These are phyloP conservation scores for Hypena proboscidalis DNA, from an alignment of 2,888 invertebrate genomes.

Conservation along the genomic window DNA sequence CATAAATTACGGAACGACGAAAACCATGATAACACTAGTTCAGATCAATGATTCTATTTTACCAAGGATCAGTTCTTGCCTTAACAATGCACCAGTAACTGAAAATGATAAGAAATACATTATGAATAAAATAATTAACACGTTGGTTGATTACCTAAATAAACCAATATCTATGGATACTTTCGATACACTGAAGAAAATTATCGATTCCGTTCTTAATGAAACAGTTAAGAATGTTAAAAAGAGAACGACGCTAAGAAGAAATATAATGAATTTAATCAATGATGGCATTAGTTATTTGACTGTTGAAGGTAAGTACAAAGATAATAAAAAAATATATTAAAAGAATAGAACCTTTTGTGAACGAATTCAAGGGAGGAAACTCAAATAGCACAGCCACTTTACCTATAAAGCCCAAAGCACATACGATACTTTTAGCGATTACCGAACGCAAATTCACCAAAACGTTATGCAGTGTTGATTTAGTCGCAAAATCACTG, in stretches of 20 bases:
- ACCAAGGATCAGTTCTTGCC: neutral
- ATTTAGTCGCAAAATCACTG: too few species aligned
- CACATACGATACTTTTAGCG: too few species aligned
- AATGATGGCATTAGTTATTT: slow-evolving; percentile 21
- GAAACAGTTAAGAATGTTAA: slow-evolving; percentile 11
- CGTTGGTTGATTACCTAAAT: neutral
- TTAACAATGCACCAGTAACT: neutral
- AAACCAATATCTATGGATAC: neutral
- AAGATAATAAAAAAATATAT: too few species aligned
- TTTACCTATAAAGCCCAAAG: too few species aligned
- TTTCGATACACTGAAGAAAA: neutral
- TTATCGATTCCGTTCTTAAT: slow-evolving; percentile 25
- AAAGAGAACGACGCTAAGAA: slow-evolving; percentile 22
- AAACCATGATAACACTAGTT: too few species aligned
- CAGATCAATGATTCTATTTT: neutral
- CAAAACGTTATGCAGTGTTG: too few species aligned
- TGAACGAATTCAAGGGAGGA: too few species aligned
- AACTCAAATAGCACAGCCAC: too few species aligned
- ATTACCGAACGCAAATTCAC: too few species aligned
- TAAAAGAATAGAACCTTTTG: too few species aligned
- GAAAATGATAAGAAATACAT: neutral
- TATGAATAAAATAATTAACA: neutral
- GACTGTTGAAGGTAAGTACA: too few species aligned
- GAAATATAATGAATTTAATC: slow-evolving; percentile 24
- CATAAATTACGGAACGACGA: too few species aligned